Conservation (phyloP, 53 echinoderm and acorn worm genomes). For the Stichopus horrens region DNA sequence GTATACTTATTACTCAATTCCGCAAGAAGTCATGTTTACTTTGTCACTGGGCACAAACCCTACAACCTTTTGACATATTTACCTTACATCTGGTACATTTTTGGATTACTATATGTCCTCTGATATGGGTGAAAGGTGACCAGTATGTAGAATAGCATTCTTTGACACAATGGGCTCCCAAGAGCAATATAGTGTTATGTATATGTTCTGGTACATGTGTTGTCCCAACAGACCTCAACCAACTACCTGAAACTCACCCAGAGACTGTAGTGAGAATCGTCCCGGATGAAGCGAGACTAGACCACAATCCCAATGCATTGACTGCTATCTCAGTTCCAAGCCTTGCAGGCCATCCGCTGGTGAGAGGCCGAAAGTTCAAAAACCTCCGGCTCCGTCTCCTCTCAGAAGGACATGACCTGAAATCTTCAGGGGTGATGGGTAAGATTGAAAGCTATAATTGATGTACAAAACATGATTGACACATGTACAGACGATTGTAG, state of each 20-base stretch:
- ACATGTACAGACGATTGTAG: too few relatives aligned
- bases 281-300: constrained; percentile 50
- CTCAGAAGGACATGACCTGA: constrained; percentile 68
- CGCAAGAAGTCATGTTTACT: too few relatives aligned
- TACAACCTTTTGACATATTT: too few relatives aligned
- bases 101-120: too few relatives aligned
- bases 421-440: constrained; percentile 90
- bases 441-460: constrained; percentile 18
- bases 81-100: too few relatives aligned
- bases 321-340: constrained; percentile 74
- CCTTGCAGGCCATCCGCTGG: constrained; percentile 69
- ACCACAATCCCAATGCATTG: constrained; percentile 62
- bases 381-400: constrained; percentile 52
- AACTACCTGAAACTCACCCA: constrained; percentile 68
- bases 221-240: constrained; percentile 67
- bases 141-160: background rate
- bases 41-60: too few relatives aligned
- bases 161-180: too few relatives aligned
- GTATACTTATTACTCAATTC: too few relatives aligned
- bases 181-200: too few relatives aligned
- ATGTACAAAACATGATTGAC: too few relatives aligned
- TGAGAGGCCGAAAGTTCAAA: constrained; percentile 63
- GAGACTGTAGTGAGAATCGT: constrained; percentile 71
- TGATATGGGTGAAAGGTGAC: background rate
- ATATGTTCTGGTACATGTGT: background rate